Evolutionary conservation across 1,140 invertebrate genomes (phyloP).

Genomic region (Spodoptera frugiperda): DNA sequence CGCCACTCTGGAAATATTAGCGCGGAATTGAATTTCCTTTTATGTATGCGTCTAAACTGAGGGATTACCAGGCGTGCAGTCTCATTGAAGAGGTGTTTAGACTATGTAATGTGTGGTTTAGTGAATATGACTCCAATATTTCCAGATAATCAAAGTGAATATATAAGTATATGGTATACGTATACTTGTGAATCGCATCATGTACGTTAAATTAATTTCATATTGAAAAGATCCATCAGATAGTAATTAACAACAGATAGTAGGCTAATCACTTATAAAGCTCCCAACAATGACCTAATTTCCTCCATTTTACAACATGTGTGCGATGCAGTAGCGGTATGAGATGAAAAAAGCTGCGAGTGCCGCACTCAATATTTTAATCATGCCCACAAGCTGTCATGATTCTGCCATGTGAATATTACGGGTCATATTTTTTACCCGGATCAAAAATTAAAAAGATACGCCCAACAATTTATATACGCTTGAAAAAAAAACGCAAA

Average conservation of each 20-base stretch:
- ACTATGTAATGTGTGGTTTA: not conserved
- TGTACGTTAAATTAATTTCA: not conserved
- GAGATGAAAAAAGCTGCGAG: conserved; percentile 9
- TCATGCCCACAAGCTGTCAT: not conserved
- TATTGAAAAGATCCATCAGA: not conserved
- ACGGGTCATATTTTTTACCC: not conserved
- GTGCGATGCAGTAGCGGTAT: not conserved
- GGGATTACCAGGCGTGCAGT: not conserved
- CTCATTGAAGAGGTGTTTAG: not conserved
- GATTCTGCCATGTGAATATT: not conserved
- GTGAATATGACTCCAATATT: not conserved
- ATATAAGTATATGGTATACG: too few relatives aligned
- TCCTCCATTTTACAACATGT: conserved; percentile 18
- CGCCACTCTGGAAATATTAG: conserved; percentile 15
- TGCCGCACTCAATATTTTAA: conserved; percentile 20
- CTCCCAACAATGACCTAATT: conserved; percentile 6
- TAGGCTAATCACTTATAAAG: conserved; percentile 6
- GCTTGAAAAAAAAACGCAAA: too few relatives aligned
- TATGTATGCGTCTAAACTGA: not conserved
- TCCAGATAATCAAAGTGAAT: too few relatives aligned
- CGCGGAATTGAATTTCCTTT: conserved; percentile 24
- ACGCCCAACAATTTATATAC: not conserved
- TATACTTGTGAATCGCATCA: not conserved
- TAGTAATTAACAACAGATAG: not conserved
- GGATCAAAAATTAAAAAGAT: not conserved